Conservation (phyloP, 2,888 invertebrate genomes). For the Mesorhabditis spiculigera region DNA sequence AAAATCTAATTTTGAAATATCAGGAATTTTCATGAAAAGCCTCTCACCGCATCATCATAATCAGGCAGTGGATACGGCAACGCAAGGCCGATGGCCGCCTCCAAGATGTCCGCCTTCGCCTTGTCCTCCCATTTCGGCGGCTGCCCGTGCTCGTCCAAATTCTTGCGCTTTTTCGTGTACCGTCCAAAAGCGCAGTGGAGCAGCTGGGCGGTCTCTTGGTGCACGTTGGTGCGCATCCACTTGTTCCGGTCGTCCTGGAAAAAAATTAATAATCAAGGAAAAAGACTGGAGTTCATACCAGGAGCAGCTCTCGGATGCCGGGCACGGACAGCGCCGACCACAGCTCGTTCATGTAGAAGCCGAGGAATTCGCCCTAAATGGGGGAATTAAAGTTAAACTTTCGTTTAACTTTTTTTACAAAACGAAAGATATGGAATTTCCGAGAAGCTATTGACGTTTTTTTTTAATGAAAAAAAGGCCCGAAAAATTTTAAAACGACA, state of each 20-base stretch:
- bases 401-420: background rate
- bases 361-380: slow-evolving; percentile 26
- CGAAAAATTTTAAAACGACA: background rate
- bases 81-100: slow-evolving; percentile 16
- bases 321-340: slow-evolving; percentile 16
- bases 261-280: slow-evolving; percentile 6
- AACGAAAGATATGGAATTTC: too few relatives aligned
- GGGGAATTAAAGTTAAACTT: background rate
- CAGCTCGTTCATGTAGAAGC: slow-evolving; percentile 19
- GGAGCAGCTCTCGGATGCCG: slow-evolving; percentile 12
- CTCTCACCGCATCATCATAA: slow-evolving; percentile 26
- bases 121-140: slow-evolving; percentile 8
- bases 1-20: too few relatives aligned
- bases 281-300: background rate
- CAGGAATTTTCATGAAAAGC: too few relatives aligned
- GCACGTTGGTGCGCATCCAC: slow-evolving; percentile 29
- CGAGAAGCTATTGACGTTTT: background rate
- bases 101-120: background rate
- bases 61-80: slow-evolving; percentile 29
- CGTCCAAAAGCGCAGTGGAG: slow-evolving; percentile 27
- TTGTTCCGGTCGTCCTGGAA: slow-evolving; percentile 11
- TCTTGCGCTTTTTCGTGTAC: slow-evolving; percentile 21
- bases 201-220: slow-evolving; percentile 25
- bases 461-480: background rate
- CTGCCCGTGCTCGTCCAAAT: slow-evolving; percentile 22